Evolutionary conservation across 2,888 invertebrate species (phyloP).

Genomic region (Sinotaia quadrata): DNA sequence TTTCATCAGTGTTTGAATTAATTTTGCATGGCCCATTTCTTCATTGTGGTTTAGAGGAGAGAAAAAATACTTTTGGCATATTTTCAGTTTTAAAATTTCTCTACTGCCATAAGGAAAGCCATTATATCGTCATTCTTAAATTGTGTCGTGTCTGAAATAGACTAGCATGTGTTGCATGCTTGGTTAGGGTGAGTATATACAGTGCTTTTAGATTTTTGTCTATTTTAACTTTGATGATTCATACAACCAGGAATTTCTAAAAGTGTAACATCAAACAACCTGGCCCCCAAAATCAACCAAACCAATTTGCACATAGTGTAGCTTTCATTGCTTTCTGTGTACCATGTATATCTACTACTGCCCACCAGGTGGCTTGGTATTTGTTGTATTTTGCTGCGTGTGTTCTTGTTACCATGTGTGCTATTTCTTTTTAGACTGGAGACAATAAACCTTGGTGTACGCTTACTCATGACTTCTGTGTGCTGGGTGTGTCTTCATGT

Average conservation of each 20-base stretch:
- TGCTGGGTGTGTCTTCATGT: neutral
- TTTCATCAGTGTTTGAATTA: neutral
- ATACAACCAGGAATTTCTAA: no score
- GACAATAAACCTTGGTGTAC: slow-evolving; percentile 23
- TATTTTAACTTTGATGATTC: no score
- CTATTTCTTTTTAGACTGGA: slow-evolving; percentile 14
- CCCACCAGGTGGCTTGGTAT: neutral
- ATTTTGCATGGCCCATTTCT: slow-evolving; percentile 19
- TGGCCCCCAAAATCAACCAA: no score
- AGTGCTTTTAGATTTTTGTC: no score
- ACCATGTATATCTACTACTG: neutral
- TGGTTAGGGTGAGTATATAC: slow-evolving; percentile 8
- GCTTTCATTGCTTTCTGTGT: no score
- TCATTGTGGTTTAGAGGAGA: slow-evolving; percentile 2
- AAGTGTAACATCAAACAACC: no score
- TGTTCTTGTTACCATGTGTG: slow-evolving; percentile 3
- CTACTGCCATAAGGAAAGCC: no score
- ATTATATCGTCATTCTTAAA: no score
- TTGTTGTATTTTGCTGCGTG: slow-evolving; percentile 21
- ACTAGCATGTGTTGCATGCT: slow-evolving; percentile 12
- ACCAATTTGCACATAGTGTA: no score
- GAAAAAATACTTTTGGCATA: no score
- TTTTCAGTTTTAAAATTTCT: no score
- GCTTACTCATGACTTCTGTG: neutral
- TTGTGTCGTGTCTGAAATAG: no score